phyloP scores from a whole-genome alignment of 30 jellyfish, hydroid and myxozoan genomes.

The Haliclystus octoradiatus region DNA sequence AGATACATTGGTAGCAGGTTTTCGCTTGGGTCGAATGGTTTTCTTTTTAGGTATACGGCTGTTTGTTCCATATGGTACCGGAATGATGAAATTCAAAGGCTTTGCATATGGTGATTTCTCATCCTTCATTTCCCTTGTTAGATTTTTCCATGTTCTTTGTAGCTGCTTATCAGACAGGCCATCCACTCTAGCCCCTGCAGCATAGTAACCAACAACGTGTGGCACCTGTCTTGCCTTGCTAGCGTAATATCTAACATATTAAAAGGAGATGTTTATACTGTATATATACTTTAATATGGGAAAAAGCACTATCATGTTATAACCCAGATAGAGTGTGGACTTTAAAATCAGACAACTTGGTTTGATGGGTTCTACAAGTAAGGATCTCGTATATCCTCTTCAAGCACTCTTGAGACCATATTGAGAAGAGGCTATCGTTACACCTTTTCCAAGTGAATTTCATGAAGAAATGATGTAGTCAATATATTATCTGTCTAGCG shows the following conservation, averaged over 20 bases:
- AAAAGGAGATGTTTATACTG: no score
- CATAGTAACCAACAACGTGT: conserved; percentile 23
- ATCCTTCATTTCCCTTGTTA: conserved; percentile 13
- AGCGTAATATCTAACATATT: conserved; percentile 26
- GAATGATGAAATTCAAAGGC: conserved; percentile 10
- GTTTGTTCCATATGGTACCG: conserved; percentile 1
- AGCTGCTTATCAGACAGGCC: conserved; percentile 17
- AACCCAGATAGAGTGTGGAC: no score
- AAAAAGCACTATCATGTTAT: no score
- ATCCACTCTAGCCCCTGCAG: conserved; percentile 32
- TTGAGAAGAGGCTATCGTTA: no score
- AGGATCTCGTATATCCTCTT: no score
- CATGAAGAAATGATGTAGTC: no score
- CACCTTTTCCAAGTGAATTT: no score
- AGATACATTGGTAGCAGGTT: not conserved
- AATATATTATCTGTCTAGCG: no score
- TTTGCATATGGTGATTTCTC: conserved; percentile 24
- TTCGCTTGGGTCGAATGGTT: conserved; percentile 1
- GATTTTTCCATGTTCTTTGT: conserved; percentile 14
- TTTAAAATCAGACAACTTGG: no score
- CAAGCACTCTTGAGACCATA: no score
- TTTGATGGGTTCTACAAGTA: no score
- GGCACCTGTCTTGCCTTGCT: conserved; percentile 21
- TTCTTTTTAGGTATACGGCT: conserved; percentile 7
- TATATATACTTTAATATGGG: no score